Evolutionary conservation across 2,797 vertebrate genomes (phyloP).

Genomic region (Typhlichthys subterraneus): DNA sequence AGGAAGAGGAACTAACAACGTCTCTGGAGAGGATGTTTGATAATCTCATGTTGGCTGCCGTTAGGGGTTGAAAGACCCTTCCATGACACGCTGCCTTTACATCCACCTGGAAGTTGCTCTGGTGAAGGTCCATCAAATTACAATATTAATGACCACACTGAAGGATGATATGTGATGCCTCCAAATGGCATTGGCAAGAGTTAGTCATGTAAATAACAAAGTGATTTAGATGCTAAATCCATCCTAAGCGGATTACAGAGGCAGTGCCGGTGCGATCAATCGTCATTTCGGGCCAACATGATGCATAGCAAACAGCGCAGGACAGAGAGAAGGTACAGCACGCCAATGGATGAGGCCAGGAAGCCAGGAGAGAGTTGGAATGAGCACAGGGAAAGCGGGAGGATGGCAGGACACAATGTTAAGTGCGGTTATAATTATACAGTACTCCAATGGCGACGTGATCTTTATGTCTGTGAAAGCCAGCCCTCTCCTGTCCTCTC

Average conservation of each 20-base stretch:
- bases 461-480: conserved; percentile 50
- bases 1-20: conserved; percentile 24
- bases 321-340: conserved; percentile 44
- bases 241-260: conserved; percentile 78
- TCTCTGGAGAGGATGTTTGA: conserved; percentile 60
- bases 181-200: conserved; percentile 69
- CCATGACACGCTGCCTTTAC: conserved; percentile 34
- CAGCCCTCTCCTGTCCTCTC: conserved; percentile 43
- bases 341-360: conserved; percentile 24
- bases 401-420: neutral
- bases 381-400: conserved; percentile 5
- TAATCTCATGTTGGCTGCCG: conserved; percentile 49
- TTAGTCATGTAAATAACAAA: conserved; percentile 76
- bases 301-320: conserved; percentile 65
- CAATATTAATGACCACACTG: conserved; percentile 70
- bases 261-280: conserved; percentile 75
- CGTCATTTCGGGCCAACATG: conserved; percentile 71
- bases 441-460: conserved; percentile 3
- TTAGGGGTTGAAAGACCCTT: conserved; percentile 36
- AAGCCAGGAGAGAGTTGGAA: conserved; percentile 29
- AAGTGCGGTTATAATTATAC: neutral
- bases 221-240: conserved; percentile 80
- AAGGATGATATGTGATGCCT: conserved; percentile 76
- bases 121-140: conserved; percentile 67
- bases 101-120: conserved; percentile 59